phyloP scores from a whole-genome alignment of 1,140 invertebrate genomes.

The Hypsibius dujardini region DNA sequence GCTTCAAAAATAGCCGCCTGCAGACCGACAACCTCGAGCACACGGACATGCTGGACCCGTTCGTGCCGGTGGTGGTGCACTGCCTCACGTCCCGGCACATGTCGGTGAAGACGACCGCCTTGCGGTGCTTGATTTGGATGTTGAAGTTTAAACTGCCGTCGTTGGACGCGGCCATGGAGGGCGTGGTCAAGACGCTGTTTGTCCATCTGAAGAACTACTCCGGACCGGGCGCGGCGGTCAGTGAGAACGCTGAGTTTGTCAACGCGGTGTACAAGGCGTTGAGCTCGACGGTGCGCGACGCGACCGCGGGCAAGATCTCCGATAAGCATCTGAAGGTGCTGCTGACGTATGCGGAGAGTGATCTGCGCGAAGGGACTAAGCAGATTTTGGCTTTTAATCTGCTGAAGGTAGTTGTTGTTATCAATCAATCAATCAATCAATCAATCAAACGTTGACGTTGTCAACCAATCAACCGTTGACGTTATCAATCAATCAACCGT shows the following conservation, averaged over 20 bases:
- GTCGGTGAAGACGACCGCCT: slow-evolving; percentile 37
- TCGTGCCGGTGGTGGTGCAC: slow-evolving; percentile 52
- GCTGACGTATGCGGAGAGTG: slow-evolving; percentile 68
- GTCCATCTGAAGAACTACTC: slow-evolving; percentile 72
- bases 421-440: too few relatives aligned
- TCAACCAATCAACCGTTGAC: too few relatives aligned
- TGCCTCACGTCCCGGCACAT: slow-evolving; percentile 57
- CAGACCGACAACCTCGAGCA: slow-evolving; percentile 32
- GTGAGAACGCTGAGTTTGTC: slow-evolving; percentile 72
- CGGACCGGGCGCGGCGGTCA: slow-evolving; percentile 55
- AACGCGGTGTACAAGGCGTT: slow-evolving; percentile 72
- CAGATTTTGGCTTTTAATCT: slow-evolving; percentile 71
- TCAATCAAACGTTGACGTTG: too few relatives aligned
- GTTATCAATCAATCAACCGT: too few relatives aligned
- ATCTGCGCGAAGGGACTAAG: slow-evolving; percentile 63
- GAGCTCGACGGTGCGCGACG: slow-evolving; percentile 55
- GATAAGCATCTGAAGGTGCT: slow-evolving; percentile 60
- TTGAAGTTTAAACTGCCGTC: slow-evolving; percentile 54
- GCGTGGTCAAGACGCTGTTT: slow-evolving; percentile 56
- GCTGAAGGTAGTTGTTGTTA: slow-evolving; percentile 41
- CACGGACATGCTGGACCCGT: slow-evolving; percentile 52
- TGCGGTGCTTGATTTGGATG: slow-evolving; percentile 37
- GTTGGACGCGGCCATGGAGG: slow-evolving; percentile 43
- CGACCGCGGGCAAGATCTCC: slow-evolving; percentile 49
- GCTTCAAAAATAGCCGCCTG: slow-evolving; percentile 58